A percentile compares a stretch with the other conserved stretches of the same genome.
These are phyloP conservation scores for Pungitius pungitius DNA, from an alignment of 2,113 vertebrate species.

Conservation along the genomic window DNA sequence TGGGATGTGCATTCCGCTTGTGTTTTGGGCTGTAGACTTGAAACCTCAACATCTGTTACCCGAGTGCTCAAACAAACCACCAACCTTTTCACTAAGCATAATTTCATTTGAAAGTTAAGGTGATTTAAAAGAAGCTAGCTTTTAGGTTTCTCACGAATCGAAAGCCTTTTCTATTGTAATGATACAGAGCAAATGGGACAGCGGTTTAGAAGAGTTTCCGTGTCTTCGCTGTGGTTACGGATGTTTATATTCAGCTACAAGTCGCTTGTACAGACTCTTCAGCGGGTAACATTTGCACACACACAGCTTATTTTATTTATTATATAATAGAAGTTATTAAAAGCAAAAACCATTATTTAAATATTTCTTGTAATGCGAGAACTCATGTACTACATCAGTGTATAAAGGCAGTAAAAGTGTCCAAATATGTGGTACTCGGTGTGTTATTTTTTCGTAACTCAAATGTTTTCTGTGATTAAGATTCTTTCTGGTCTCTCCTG, in stretches of 20 bases:
- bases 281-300: not conserved
- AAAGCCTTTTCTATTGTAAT: conserved; percentile 9
- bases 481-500: not conserved
- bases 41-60: conserved; percentile 13
- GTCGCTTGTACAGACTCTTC: not conserved
- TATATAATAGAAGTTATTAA: not conserved
- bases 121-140: conserved; percentile 34
- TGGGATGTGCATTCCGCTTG: not conserved
- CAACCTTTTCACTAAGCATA: not conserved
- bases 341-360: not conserved
- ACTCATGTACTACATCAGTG: not conserved
- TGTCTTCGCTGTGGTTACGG: conserved; percentile 44
- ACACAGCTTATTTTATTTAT: not conserved
- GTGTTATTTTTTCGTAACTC: not conserved
- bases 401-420: not conserved
- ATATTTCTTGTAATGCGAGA: not conserved
- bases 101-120: conserved; percentile 11
- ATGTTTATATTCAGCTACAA: conserved; percentile 28
- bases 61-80: not conserved
- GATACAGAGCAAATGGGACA: not conserved
- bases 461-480: not conserved
- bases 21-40: conserved; percentile 18
- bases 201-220: not conserved
- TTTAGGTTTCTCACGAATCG: conserved; percentile 1
- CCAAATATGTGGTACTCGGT: not conserved